Conservation (phyloP, 2,113 vertebrate genomes). For the Syngnathoides biaculeatus region DNA sequence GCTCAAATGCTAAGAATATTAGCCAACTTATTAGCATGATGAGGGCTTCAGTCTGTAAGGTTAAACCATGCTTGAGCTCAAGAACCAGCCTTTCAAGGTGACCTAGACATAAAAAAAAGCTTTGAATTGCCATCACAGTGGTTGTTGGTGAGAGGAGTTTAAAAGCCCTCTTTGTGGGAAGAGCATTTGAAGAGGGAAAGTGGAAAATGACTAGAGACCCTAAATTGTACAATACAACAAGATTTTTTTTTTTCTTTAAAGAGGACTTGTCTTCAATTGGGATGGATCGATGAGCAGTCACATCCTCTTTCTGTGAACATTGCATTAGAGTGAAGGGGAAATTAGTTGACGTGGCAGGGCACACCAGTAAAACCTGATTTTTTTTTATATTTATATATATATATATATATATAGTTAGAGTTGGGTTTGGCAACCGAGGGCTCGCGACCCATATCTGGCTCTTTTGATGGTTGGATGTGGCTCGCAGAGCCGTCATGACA, state of each 20-base stretch:
- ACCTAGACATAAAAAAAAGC: conserved; percentile 31
- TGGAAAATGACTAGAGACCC: conserved; percentile 20
- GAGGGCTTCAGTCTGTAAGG: not conserved
- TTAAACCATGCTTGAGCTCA: not conserved
- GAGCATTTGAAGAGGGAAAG: conserved; percentile 8
- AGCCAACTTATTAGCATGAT: not conserved
- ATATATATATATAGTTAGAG: too few relatives aligned
- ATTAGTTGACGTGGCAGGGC: not conserved
- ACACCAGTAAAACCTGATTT: not conserved
- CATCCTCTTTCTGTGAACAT: conserved; percentile 16
- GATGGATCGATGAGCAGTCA: conserved; percentile 2
- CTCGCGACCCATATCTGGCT: too few relatives aligned
- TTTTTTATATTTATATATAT: too few relatives aligned
- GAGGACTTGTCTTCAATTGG: conserved; percentile 28
- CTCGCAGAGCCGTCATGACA: too few relatives aligned
- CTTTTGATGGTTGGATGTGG: too few relatives aligned
- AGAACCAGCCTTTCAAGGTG: conserved; percentile 47
- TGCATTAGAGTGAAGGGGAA: not conserved
- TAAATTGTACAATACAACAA: conserved; percentile 27
- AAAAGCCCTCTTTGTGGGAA: conserved; percentile 21
- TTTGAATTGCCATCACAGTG: conserved; percentile 13
- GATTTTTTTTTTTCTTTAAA: conserved; percentile 21
- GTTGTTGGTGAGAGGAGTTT: conserved; percentile 18
- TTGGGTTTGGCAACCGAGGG: too few relatives aligned
- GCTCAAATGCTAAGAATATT: too few relatives aligned